A percentile compares a stretch with the other conserved stretches of the same genome.
phyloP scores from a whole-genome alignment of 2,888 invertebrate species.

The Hemaris fuciformis region DNA sequence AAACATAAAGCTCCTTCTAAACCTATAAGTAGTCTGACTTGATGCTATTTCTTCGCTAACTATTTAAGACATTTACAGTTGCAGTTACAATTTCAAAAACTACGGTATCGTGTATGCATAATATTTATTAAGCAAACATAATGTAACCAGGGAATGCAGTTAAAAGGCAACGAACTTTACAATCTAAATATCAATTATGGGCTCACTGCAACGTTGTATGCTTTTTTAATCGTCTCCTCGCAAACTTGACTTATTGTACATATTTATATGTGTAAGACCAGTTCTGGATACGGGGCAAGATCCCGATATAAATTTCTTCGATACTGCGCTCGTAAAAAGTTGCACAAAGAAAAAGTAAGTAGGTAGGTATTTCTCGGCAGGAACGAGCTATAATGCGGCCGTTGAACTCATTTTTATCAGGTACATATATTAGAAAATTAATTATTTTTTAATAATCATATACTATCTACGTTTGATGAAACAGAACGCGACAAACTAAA shows the following conservation, averaged over 20 bases:
- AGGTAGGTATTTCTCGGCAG: neutral
- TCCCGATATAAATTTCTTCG: constrained; percentile 26
- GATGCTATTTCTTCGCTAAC: too few species aligned
- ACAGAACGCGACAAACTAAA: neutral
- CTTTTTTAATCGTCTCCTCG: neutral
- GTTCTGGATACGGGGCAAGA: constrained; percentile 33
- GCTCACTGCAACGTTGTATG: neutral
- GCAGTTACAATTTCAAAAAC: too few species aligned
- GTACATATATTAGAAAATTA: neutral
- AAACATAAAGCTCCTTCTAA: too few species aligned
- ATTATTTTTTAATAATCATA: too few species aligned
- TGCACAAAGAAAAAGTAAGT: constrained; percentile 17
- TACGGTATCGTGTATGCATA: too few species aligned
- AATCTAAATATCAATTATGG: constrained; percentile 3
- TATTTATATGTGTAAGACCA: constrained; percentile 25
- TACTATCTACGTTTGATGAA: too few species aligned
- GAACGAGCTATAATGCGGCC: neutral
- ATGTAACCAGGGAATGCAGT: neutral
- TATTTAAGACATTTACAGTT: too few species aligned
- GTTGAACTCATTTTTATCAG: neutral
- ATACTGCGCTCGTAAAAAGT: constrained; percentile 18
- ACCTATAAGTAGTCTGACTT: too few species aligned
- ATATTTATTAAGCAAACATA: neutral
- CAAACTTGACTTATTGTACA: constrained; percentile 10
- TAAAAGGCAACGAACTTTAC: neutral